Evolutionary conservation across 1,140 invertebrate species (phyloP), one percentile per base, ranked within the genome.

Genomic region (Armadillidium nasatum): DNA sequence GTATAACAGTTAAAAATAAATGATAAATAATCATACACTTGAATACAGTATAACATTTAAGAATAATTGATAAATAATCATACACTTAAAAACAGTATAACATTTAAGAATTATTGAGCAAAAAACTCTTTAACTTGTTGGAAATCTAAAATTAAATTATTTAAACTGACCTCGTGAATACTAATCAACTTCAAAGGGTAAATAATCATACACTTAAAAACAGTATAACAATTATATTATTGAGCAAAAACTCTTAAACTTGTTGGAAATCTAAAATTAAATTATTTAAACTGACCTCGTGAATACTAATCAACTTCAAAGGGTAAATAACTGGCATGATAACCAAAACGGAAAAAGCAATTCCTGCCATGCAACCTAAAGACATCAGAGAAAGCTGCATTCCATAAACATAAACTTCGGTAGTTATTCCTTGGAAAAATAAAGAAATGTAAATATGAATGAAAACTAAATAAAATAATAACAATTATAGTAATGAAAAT

Each of bases 331-430:
- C 69, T 1, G 69, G 69, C 10, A 71, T 19, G 22, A 22, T 44
- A 15, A 71, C 13, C 1, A 71, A 0, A 13, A 21, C 9, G 2
- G 69, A 11, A 15, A 44, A 23, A 13, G 43, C 9, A 1, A 71
- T 71, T 11, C 69, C 69, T 23, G 21, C 10, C 21, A 44, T 13
- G 43, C 0, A 7, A 22, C 69, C 69, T 3, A 44, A 2, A 13
- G 21, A 15, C 90, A 94, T 94, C 0, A 94, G 87, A 13, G 88
- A 85, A 0, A 91, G 89, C 85, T 95, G 93, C 83, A 93, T 89
- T 0, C 91, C 90, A 82, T 94, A 93, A 4, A 92, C 93, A 89
- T 91, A 93, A 46, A 95, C 89, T 1, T 94, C 93, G 7, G 11
- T 60, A 4, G 7, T 60, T 15, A 60, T 15, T 15, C 50, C 7